Percentiles rank a stretch among this genome's conserved stretches.
Conservation (phyloP, 2,113 vertebrate genomes). For the Toxotes chatareus region DNA sequence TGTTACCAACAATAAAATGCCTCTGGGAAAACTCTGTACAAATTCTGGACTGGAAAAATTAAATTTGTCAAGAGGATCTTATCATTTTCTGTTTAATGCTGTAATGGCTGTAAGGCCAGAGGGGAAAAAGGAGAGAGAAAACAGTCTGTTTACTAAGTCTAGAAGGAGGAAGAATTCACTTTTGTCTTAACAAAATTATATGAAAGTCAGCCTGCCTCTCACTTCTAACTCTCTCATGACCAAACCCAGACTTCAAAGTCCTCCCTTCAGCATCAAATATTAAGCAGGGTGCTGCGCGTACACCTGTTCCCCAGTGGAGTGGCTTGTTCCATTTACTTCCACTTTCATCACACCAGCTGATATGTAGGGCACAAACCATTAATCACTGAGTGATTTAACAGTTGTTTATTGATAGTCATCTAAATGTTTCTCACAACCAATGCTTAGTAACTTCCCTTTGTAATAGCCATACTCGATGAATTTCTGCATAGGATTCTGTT, state of each 20-base stretch:
- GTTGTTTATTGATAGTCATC: neutral
- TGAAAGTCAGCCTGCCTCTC: slow-evolving; percentile 26
- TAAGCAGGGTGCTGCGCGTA: slow-evolving; percentile 61
- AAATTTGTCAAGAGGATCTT: slow-evolving; percentile 61
- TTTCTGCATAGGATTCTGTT: neutral
- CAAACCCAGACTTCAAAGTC: slow-evolving; percentile 70
- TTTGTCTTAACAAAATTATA: slow-evolving; percentile 23
- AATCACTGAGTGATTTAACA: neutral
- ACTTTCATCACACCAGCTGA: slow-evolving; percentile 59
- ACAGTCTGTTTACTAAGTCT: slow-evolving; percentile 1
- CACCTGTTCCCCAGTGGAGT: slow-evolving; percentile 65
- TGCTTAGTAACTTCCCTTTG: neutral
- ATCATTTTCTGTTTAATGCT: slow-evolving; percentile 54
- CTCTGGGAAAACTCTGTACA: slow-evolving; percentile 57
- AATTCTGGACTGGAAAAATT: slow-evolving; percentile 57
- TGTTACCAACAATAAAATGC: slow-evolving; percentile 67
- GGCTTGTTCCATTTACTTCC: slow-evolving; percentile 51
- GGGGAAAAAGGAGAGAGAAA: slow-evolving; percentile 1
- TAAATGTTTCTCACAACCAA: neutral
- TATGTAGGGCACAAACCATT: neutral
- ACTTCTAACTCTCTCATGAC: slow-evolving; percentile 36
- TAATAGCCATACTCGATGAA: neutral
- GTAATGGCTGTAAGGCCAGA: slow-evolving; percentile 22
- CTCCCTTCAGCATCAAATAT: slow-evolving; percentile 73
- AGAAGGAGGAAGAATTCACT: neutral